Conservation (phyloP, 2,113 vertebrate genomes). For the Oenanthe melanoleuca region DNA sequence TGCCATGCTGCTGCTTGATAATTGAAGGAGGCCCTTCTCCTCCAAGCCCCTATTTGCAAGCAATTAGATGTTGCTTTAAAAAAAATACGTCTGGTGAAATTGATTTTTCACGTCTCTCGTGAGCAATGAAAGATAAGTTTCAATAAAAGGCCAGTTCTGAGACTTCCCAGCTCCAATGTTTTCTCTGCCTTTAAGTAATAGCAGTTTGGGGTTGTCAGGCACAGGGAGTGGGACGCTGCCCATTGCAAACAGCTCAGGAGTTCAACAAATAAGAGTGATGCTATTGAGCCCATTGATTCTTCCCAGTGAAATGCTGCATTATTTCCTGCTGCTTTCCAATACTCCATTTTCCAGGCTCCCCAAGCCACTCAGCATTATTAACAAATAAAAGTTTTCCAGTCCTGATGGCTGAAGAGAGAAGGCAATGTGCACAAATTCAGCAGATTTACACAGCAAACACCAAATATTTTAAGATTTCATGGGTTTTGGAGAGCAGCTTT, state of each 20-base stretch:
- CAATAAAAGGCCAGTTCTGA: not conserved
- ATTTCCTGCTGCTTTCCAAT: not conserved
- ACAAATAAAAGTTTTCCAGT: not conserved
- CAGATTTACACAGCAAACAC: not conserved
- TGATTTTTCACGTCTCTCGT: not conserved
- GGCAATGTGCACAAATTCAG: not conserved
- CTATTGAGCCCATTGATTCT: not conserved
- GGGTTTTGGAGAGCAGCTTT: not conserved
- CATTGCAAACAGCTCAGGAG: not conserved
- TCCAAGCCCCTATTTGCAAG: not conserved
- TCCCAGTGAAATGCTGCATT: not conserved
- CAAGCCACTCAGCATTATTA: not conserved
- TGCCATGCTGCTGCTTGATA: not conserved
- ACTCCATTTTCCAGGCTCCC: not conserved
- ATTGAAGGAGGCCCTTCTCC: conserved; percentile 6
- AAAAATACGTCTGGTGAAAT: not conserved
- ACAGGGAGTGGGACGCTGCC: not conserved
- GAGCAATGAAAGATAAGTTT: not conserved
- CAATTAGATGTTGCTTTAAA: conserved; percentile 28
- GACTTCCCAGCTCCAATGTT: not conserved
- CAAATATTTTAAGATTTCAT: not conserved
- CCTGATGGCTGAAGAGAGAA: not conserved
- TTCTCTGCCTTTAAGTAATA: not conserved
- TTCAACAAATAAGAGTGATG: not conserved
- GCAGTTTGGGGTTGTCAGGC: not conserved